These are phyloP conservation scores for Thalassaphorura encarpata DNA, from an alignment of 1,140 invertebrate genomes.

Conservation along the genomic window DNA sequence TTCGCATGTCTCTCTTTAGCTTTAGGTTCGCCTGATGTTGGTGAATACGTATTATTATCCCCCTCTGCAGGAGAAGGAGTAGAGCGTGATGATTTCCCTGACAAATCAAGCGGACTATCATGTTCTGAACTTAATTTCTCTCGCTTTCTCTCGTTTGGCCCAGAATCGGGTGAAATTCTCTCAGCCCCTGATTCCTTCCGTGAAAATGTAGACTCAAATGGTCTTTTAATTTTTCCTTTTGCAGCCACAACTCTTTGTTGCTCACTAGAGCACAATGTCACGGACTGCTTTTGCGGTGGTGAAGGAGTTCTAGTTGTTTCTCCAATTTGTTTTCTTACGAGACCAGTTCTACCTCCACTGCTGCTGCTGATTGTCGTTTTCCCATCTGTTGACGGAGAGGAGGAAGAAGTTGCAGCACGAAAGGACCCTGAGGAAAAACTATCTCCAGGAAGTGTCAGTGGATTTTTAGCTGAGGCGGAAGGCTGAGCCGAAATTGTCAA, in stretches of 20 bases:
- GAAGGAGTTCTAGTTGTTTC: too few relatives aligned
- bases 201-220: conserved; percentile 4
- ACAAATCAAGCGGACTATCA: conserved; percentile 29
- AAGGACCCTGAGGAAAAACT: too few relatives aligned
- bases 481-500: too few relatives aligned
- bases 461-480: too few relatives aligned
- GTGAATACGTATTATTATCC: conserved; percentile 5
- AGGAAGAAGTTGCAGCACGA: too few relatives aligned
- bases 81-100: conserved; percentile 27
- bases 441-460: too few relatives aligned
- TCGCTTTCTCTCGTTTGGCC: neutral
- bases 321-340: too few relatives aligned
- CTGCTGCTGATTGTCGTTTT: too few relatives aligned
- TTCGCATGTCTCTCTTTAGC: neutral
- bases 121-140: conserved; percentile 5
- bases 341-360: too few relatives aligned
- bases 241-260: neutral
- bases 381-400: too few relatives aligned
- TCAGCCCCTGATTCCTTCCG: too few relatives aligned
- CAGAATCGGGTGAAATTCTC: too few relatives aligned
- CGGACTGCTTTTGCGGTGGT: neutral
- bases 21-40: neutral
- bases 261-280: neutral
- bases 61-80: conserved; percentile 2
- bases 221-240: neutral